phyloP scores from a whole-genome alignment of 2,113 vertebrate genomes.

The Podilymbus podiceps region DNA sequence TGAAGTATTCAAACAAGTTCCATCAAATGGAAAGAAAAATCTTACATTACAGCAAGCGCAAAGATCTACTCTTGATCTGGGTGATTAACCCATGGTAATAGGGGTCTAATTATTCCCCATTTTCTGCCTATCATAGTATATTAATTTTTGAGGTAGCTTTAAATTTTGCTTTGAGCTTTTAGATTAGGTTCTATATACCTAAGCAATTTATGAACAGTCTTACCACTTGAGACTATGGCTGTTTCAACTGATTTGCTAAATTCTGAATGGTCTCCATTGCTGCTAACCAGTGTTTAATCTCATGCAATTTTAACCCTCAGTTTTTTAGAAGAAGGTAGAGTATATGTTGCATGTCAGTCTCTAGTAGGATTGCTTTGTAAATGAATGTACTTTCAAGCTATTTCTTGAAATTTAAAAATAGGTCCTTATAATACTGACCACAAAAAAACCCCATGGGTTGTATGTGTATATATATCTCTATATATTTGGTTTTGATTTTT shows the following conservation, averaged over 20 bases:
- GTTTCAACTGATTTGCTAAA: neutral
- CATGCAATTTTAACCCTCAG: neutral
- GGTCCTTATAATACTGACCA: neutral
- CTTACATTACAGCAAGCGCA: neutral
- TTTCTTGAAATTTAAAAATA: neutral
- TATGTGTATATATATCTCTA: neutral
- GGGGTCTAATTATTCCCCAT: neutral
- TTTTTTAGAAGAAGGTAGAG: neutral
- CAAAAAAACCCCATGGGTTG: neutral
- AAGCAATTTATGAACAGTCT: neutral
- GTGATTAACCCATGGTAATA: neutral
- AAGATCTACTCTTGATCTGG: neutral
- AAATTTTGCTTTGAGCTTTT: neutral
- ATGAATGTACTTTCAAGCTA: neutral
- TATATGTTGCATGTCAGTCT: neutral
- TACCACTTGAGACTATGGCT: neutral
- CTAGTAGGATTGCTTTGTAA: neutral
- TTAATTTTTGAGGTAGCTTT: neutral
- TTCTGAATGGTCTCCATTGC: neutral
- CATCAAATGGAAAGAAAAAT: neutral
- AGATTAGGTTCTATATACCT: neutral
- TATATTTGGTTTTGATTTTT: neutral
- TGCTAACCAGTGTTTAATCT: neutral
- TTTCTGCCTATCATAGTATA: neutral
- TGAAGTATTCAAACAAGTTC: neutral